Base-by-base conservation (phyloP, 2,888 invertebrate species). In the Cryptosula pallasiana region DNA sequence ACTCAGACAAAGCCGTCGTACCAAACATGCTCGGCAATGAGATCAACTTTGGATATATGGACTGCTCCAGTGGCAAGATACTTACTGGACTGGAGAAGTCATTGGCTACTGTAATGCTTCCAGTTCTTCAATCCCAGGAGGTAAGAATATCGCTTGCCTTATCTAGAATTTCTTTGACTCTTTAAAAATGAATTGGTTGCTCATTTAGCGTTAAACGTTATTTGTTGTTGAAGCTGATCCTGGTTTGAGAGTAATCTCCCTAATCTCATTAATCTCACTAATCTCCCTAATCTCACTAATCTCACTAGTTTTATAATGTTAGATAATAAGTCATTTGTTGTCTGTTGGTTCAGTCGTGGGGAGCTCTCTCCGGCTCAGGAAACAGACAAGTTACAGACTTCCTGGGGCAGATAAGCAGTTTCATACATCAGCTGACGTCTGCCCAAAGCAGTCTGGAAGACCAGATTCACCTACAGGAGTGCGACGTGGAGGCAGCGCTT, bases 41-140 rank as follows among this genome's bases (percentile, higher is more conserved):
- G 71, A 80, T 84, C 32, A 81, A 79, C 76, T 84, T 84, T 76
- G 83, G 83, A 23, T 78, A 77, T 72, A 77, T 85, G 75, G 83
- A 84, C 73, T 78, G 80, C 72, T 90, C 93, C 57, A 92, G 92
- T 0, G 83, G 82, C 1, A 79, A 78, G 72, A 87, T 95, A 75
- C 91, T 95, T 73, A 91, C 93, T 0, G 91, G 93, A 0, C 90
- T 95, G 76, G 94, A 95, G 82, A 89, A 93, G 45, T 90, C 94
- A 16, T 90, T 95, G 82, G 92, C 94, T 78, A 89, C 90, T 79
- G 92, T 95, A 23, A 94, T 94, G 79, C 92, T 95, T 90, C 94
- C 94, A 79, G 93, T 93, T 0, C 80, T 86, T 35, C 80, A 81
- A 72, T 78, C 79, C 69, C 77, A 83, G n/a, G 83, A 84, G 80